These are phyloP conservation scores for Calliscelio sp. DNA, from an alignment of 2,888 invertebrate species.

Conservation along the genomic window DNA sequence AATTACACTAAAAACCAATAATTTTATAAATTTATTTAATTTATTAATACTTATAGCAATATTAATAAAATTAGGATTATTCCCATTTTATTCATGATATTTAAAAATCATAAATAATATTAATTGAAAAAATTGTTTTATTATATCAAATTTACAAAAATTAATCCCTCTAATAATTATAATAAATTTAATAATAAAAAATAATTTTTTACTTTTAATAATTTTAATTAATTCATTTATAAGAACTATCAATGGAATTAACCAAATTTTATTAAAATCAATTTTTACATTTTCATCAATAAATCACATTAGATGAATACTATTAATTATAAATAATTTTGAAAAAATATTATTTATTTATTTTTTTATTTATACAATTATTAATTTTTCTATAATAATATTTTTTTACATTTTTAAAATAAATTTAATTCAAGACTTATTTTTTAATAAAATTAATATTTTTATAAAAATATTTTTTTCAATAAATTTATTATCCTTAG, in stretches of 20 bases:
- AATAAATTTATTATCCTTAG: slow-evolving; percentile 61
- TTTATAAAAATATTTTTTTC: slow-evolving; percentile 62
- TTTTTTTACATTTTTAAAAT: slow-evolving; percentile 31
- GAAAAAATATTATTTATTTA: slow-evolving; percentile 72
- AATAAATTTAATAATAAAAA: slow-evolving; percentile 86
- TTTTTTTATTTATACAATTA: slow-evolving; percentile 51
- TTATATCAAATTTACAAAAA: slow-evolving; percentile 81
- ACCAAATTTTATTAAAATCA: slow-evolving; percentile 88
- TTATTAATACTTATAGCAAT: slow-evolving; percentile 81
- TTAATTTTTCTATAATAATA: slow-evolving; percentile 48
- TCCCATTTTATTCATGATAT: slow-evolving; percentile 89
- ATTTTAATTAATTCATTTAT: slow-evolving; percentile 87
- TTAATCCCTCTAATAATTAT: slow-evolving; percentile 86
- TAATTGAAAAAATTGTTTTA: slow-evolving; percentile 52
- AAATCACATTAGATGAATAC: slow-evolving; percentile 89
- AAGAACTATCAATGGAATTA: slow-evolving; percentile 87
- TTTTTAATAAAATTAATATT: slow-evolving; percentile 59
- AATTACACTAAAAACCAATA: slow-evolving; percentile 85
- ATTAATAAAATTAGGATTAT: slow-evolving; percentile 90
- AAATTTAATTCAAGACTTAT: slow-evolving; percentile 36
- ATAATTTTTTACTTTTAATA: slow-evolving; percentile 84
- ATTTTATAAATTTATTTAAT: slow-evolving; percentile 73
- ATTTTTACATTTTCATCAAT: slow-evolving; percentile 89
- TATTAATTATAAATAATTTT: slow-evolving; percentile 76
- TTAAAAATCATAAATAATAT: slow-evolving; percentile 82